Percentiles rank a stretch among this genome's conserved stretches.
Conservation (phyloP, 2,113 vertebrate genomes). For the Sakesphorus luctuosus region DNA sequence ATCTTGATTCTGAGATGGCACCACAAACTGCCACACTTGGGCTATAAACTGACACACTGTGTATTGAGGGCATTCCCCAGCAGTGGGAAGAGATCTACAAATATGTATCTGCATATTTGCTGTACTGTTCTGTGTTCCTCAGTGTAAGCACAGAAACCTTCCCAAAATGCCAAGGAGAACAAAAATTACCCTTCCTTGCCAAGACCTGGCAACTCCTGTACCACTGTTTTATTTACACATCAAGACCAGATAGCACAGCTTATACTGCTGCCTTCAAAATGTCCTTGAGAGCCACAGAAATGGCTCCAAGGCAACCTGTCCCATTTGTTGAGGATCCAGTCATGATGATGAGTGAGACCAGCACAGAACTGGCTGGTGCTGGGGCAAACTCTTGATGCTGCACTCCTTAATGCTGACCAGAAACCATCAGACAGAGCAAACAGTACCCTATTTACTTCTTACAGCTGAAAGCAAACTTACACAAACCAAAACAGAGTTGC, state of each 20-base stretch:
- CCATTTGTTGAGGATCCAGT: neutral
- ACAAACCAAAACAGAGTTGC: neutral
- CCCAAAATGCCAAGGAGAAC: neutral
- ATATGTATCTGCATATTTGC: neutral
- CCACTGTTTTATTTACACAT: neutral
- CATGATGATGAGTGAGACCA: neutral
- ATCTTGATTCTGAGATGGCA: neutral
- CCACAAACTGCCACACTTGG: neutral
- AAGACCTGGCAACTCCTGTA: neutral
- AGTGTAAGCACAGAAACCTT: fast-evolving
- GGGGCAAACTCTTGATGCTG: neutral
- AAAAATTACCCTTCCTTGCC: neutral
- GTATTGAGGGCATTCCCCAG: neutral
- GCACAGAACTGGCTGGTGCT: neutral
- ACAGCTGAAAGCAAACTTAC: neutral
- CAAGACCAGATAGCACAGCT: neutral
- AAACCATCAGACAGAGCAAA: neutral
- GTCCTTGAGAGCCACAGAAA: neutral
- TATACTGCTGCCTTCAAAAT: neutral
- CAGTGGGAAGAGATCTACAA: neutral
- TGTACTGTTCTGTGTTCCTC: neutral
- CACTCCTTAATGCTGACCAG: neutral
- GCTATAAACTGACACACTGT: neutral
- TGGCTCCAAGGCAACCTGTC: neutral
- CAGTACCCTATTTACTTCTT: neutral